Percentiles rank a stretch among this genome's conserved stretches.
phyloP scores from a whole-genome alignment of 2,797 vertebrate species.

The Enteromius argenteus region DNA sequence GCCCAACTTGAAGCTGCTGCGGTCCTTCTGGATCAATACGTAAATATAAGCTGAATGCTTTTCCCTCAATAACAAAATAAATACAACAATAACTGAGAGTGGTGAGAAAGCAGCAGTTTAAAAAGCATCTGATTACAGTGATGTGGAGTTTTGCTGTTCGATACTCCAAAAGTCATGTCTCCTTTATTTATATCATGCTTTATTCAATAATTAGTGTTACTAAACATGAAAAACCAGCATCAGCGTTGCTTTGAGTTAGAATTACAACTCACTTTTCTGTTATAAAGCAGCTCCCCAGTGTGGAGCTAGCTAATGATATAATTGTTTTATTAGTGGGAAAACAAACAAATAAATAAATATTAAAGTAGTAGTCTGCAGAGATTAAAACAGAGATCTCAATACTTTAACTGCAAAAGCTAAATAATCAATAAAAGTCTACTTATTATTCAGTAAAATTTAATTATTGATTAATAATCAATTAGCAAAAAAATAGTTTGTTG shows the following conservation, averaged over 20 bases:
- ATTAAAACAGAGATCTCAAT: too few species aligned
- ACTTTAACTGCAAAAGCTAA: too few species aligned
- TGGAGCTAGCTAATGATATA: background rate
- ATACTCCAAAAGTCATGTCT: background rate
- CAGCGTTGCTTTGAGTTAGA: too few species aligned
- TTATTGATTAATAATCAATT: too few species aligned
- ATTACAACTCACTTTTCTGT: background rate
- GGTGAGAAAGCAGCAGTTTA: background rate
- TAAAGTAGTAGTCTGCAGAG: too few species aligned
- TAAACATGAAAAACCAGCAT: background rate
- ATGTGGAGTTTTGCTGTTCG: background rate
- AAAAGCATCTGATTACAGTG: background rate
- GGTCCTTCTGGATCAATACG: background rate
- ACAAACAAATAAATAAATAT: too few species aligned
- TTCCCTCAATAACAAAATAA: background rate
- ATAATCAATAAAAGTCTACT: too few species aligned
- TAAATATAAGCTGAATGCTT: background rate
- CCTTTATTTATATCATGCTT: background rate
- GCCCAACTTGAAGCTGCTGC: background rate
- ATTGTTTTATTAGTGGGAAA: too few species aligned
- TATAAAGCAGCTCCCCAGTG: background rate
- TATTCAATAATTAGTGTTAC: background rate
- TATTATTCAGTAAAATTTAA: too few species aligned
- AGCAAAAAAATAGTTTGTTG: too few species aligned
- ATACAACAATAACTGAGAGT: background rate